phyloP scores from a whole-genome alignment of 2,113 vertebrate species.

The Sebastes fasciatus region DNA sequence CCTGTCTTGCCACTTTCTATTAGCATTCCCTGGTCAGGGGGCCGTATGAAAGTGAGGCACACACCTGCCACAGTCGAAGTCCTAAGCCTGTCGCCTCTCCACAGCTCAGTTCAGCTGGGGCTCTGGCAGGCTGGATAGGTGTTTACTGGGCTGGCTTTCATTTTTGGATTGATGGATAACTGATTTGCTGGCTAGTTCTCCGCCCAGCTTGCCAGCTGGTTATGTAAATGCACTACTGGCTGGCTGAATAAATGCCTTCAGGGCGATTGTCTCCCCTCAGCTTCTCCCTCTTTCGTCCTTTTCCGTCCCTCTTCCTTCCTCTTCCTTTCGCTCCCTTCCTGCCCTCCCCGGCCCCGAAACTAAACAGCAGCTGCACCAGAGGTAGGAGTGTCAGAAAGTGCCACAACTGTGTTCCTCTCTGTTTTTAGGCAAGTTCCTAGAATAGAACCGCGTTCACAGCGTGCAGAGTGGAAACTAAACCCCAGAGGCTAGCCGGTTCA shows the following conservation, averaged over 20 bases:
- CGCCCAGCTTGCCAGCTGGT: conserved; percentile 42
- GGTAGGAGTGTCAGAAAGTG: conserved; percentile 74
- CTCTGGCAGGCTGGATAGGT: conserved; percentile 13
- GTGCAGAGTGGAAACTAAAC: conserved; percentile 64
- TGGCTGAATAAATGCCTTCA: conserved; percentile 37
- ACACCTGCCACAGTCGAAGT: conserved; percentile 63
- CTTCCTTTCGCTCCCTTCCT: conserved; percentile 10
- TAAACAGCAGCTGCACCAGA: conserved; percentile 66
- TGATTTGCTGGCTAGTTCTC: conserved; percentile 35
- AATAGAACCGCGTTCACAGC: conserved; percentile 73
- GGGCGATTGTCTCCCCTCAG: conserved; percentile 33
- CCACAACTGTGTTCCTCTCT: conserved; percentile 65
- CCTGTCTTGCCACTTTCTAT: conserved; percentile 61
- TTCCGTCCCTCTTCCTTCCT: conserved; percentile 21
- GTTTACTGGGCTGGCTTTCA: conserved; percentile 24
- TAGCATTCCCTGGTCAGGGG: conserved; percentile 55
- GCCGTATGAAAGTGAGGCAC: conserved; percentile 55
- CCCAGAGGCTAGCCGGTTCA: conserved; percentile 66
- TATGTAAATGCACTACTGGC: conserved; percentile 39
- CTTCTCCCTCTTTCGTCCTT: conserved; percentile 32
- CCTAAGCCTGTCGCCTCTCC: conserved; percentile 37
- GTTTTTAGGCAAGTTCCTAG: conserved; percentile 76
- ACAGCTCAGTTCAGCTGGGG: conserved; percentile 21
- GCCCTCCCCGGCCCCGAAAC: conserved; percentile 36
- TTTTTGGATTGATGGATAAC: conserved; percentile 48